Base-by-base conservation (phyloP, 2,888 invertebrate genomes). In the Pristionchus maxplancki region DNA sequence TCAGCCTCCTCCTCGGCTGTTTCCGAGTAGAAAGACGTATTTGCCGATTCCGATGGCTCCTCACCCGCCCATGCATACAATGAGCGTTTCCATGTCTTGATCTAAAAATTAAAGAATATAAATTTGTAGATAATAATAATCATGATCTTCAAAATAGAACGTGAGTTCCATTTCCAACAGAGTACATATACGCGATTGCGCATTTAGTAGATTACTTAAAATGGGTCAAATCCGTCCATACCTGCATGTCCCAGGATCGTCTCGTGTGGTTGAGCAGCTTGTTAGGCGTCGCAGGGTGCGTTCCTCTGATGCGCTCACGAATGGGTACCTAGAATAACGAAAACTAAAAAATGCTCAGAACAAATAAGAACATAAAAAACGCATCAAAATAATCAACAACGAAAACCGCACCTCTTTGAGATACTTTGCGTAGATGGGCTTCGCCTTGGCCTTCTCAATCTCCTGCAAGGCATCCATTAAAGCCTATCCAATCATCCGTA, bases 271-370 rank as follows among this genome's bases (percentile, higher is more conserved):
- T 97, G 44, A 96, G 95, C 94, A 96, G 96, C 95, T 97, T 98
- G 93, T 97, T 97, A 6, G 98, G 98, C 2, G 98, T 98, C 93
- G 96, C 96, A 1, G 98, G 98, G 95, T 98, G 97, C 8, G 91
- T 84, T 34, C 90, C 92, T 87, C 90, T 90, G 58, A 90, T 89
- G 40, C 94, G 92, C n/a, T 89, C 89, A 34, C 37, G 17, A 20
- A 71, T 37, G 34, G 71, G 15, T 88, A 87, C 50, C 91, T 71
- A 17, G 24, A 58, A 58, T 24, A 58, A 24, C 20, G 24, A 6
- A 31, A 64, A n/a, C n/a, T n/a, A n/a, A n/a, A n/a, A n/a, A n/a
- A n/a, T n/a, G n/a, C n/a, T n/a, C n/a, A n/a, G n/a, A 44, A 44
- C 44, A 44, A 44, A 11, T 11, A 44, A n/a, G 11, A 67, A 67